Evolutionary conservation across 2,797 vertebrate genomes (phyloP).

Genomic region (Micromesistius poutassou): DNA sequence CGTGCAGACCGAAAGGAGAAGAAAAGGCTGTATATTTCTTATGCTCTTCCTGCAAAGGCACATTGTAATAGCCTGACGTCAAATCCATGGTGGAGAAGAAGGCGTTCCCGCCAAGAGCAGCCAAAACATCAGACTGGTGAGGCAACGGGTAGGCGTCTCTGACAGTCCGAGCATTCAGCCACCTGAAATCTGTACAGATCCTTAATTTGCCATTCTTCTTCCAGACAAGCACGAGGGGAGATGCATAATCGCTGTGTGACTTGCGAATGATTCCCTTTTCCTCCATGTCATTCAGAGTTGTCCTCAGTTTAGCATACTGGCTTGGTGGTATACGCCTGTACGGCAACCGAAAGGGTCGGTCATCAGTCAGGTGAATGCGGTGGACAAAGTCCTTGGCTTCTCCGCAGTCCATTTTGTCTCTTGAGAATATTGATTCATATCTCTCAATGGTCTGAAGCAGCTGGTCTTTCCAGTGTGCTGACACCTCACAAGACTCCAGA

Average conservation of each 20-base stretch:
- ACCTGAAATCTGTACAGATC: slow-evolving; percentile 33
- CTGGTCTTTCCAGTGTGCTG: slow-evolving; percentile 17
- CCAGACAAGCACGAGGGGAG: slow-evolving; percentile 16
- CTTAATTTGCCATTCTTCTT: slow-evolving; percentile 20
- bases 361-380: slow-evolving; percentile 18
- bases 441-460: slow-evolving; percentile 9
- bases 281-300: no score
- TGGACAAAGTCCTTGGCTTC: slow-evolving; percentile 29
- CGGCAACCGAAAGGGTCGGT: slow-evolving; percentile 28
- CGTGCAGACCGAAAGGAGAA: slow-evolving; percentile 23
- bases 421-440: slow-evolving; percentile 39
- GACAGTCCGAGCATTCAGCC: slow-evolving; percentile 29
- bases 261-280: slow-evolving; percentile 27
- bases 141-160: slow-evolving; percentile 25
- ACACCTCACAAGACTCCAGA: slow-evolving; percentile 35
- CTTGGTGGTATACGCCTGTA: slow-evolving; percentile 18
- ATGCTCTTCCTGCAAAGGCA: no score
- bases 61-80: slow-evolving; percentile 6
- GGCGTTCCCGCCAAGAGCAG: slow-evolving; percentile 14
- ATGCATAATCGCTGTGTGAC: slow-evolving; percentile 28
- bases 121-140: slow-evolving; percentile 7
- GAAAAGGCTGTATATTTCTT: slow-evolving; percentile 33
- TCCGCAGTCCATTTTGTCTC: slow-evolving; percentile 35
- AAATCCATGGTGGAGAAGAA: slow-evolving; percentile 5
- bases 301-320: slow-evolving; percentile 32